phyloP scores from a whole-genome alignment of 2,113 vertebrate genomes.

The Oreotragus oreotragus region DNA sequence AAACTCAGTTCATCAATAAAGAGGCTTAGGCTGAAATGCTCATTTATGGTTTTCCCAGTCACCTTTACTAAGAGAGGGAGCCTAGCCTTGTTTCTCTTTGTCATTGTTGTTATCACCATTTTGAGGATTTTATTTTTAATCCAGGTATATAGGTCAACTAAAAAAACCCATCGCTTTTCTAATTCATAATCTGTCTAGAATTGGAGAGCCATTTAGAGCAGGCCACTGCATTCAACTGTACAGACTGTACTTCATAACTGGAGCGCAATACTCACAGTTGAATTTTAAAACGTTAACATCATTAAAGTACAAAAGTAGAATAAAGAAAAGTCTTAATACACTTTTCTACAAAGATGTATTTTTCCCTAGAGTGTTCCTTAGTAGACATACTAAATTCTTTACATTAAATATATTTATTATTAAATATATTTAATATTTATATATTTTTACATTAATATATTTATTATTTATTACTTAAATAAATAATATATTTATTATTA shows the following conservation, averaged over 20 bases:
- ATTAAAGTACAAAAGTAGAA: background rate
- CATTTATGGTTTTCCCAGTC: background rate
- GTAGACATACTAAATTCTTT: background rate
- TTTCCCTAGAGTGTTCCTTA: background rate
- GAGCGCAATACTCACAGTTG: background rate
- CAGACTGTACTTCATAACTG: background rate
- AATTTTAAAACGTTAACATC: background rate
- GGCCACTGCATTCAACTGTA: background rate
- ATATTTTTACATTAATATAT: background rate
- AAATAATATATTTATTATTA: too few species aligned
- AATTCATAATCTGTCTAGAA: background rate
- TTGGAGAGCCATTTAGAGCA: background rate
- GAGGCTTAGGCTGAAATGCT: background rate
- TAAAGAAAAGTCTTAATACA: background rate
- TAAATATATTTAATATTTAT: too few species aligned
- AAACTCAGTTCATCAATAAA: background rate
- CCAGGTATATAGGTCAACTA: background rate
- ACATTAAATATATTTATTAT: background rate
- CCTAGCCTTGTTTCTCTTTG: background rate
- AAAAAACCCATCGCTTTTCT: background rate
- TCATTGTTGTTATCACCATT: background rate
- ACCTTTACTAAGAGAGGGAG: background rate
- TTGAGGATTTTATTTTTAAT: background rate
- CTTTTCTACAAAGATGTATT: background rate
- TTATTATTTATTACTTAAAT: background rate